Base-by-base conservation (phyloP, 2,113 vertebrate species). In the Cyprinus carpio region DNA sequence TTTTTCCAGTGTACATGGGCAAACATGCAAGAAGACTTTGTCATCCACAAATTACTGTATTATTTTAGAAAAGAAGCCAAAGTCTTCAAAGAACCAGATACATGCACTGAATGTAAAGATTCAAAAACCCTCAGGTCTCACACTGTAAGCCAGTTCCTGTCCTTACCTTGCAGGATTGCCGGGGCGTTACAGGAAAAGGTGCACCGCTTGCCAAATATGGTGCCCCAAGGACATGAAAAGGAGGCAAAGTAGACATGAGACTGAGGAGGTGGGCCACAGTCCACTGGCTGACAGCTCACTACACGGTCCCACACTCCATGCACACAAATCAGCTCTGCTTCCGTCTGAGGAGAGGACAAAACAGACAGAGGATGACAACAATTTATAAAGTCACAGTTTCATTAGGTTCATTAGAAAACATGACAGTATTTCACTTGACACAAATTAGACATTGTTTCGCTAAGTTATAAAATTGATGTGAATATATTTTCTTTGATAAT, bases 131-230 rank as follows among this genome's bases (percentile, higher is more conserved):
- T 43, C 37, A 40, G 23, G 40, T 46, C n/a, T 75, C 23, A 75
- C 71, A 37, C 40, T 27, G 3, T 49, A 49, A 40, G 4, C 31
- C 54, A 34, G 15, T 25, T 58, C 37, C 49, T 6, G 13, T 65
- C 62, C 75, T 87, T 94, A 98, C 98, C 98, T 96, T 98, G 97
- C 72, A 99, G 94, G 86, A 96, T 98, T 75, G 97, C 96, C 29
- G 98, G 98, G n/a, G 95, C 90, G 27, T 95, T 93, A 89, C 98
- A 99, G 81, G 96, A 93, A 87, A 99, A 95, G 15, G 93, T 96
- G 76, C 97, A 99, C 54, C 92, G 94, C 91, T 96, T 96, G 75
- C 94, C 93, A 82, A 95, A 97, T 1, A 87, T 93, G 2, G 97
- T 99, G 31, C 98, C 97, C 82, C 89, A 86, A 0, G 94, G 93